Base-by-base conservation (phyloP, 1,140 invertebrate genomes). In the Cyclargus thomasi region DNA sequence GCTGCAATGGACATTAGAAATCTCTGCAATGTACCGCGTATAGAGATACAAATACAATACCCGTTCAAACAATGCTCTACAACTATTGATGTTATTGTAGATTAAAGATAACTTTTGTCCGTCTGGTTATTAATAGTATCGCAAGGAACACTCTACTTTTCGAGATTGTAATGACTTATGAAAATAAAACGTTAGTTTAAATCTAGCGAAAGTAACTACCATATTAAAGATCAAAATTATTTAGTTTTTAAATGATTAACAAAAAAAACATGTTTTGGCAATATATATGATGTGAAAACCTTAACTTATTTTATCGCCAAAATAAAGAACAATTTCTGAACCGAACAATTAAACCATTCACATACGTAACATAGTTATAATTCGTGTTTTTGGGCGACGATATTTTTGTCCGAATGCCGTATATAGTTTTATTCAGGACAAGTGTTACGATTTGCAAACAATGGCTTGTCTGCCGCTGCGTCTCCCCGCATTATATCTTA, bases 391-490 rank as follows among this genome's bases (percentile, higher is more conserved):
- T 8, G 68, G 62, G 59, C 39, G 62, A 53, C 6, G 21, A 57
- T 53, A 59, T 62, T 62, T 62, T 67, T 39, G 59, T 62, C 39
- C 55, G 39, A 62, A 67, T 36, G 35, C 35, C n/a, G 29, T 62
- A 2, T 53, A 47, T 65, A 69, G 62, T 63, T 70, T 67, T 20
- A 65, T 47, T 63, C 62, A 21, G 53, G 36, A 35, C 35, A 67
- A 74, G 72, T 85, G 79, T 82, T 76, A 67, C 63, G 67, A 88
- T 88, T 88, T 85, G 79, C 83, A 86, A 88, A 88, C 83, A 88
- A 88, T 88, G 68, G 80, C 79, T 76, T 85, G 83, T 86, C 76
- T 72, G 71, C 78, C 77, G 75, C 76, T 77, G 77, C 85, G 81
- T 85, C 64, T 65, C 73, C 80, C 81, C 63, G n/a, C 62, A n/a